Percentiles rank a stretch among this genome's conserved stretches.
These are phyloP conservation scores for Sebastes itinus DNA, from an alignment of 2,797 vertebrate genomes.

Conservation along the genomic window DNA sequence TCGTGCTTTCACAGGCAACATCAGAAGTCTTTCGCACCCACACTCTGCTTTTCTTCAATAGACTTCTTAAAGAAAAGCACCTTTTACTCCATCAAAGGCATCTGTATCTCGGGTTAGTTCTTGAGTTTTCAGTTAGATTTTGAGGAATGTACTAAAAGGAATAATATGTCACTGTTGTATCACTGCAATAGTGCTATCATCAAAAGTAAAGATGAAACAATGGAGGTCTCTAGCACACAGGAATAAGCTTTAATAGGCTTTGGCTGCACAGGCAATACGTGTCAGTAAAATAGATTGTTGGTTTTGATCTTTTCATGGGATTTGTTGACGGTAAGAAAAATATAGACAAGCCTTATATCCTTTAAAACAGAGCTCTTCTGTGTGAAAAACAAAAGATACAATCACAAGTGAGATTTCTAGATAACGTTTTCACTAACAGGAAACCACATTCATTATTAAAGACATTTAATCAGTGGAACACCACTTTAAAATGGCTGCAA, in stretches of 20 bases:
- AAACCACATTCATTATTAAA: neutral
- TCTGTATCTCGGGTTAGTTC: neutral
- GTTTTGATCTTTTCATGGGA: neutral
- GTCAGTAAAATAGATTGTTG: neutral
- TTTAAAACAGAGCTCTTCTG: neutral
- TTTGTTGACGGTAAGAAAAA: neutral
- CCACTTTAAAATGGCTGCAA: neutral
- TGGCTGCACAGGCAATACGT: neutral
- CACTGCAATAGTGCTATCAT: neutral
- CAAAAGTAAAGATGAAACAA: neutral
- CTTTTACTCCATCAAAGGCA: constrained; percentile 19
- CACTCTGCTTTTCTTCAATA: constrained; percentile 26
- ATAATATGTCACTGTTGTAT: neutral
- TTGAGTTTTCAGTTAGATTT: constrained; percentile 1
- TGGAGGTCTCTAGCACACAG: neutral
- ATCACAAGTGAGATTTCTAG: neutral
- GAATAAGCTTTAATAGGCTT: neutral
- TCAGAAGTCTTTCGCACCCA: constrained; percentile 29
- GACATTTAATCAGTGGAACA: neutral
- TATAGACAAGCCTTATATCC: neutral
- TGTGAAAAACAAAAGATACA: neutral
- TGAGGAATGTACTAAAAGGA: neutral
- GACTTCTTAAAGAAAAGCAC: constrained; percentile 27
- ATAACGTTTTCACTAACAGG: neutral
- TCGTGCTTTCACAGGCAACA: neutral